Evolutionary conservation across 1,140 invertebrate species (phyloP).

Genomic region (Lineus longissimus): DNA sequence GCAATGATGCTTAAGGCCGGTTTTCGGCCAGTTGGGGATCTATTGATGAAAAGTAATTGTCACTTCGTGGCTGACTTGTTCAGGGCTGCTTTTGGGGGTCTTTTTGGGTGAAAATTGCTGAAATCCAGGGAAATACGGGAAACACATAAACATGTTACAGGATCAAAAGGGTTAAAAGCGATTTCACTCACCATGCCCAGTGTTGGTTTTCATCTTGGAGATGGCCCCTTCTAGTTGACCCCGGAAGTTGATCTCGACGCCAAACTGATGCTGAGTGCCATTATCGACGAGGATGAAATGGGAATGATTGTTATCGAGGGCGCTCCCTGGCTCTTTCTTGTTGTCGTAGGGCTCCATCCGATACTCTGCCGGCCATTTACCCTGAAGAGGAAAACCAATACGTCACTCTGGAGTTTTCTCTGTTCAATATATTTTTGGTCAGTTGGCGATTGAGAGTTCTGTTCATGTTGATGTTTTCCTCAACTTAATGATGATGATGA

Average conservation of each 20-base stretch:
- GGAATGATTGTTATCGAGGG: slow-evolving; percentile 56
- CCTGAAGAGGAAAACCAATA: slow-evolving; percentile 15
- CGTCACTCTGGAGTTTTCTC: not conserved
- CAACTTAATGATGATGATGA: no score
- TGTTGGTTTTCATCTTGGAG: slow-evolving; percentile 32
- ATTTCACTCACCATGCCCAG: slow-evolving; percentile 29
- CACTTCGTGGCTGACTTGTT: no score
- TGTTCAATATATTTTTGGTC: not conserved
- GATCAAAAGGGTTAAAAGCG: no score
- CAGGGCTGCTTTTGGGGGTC: no score
- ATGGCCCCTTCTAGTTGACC: slow-evolving; percentile 44
- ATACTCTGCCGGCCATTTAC: slow-evolving; percentile 42
- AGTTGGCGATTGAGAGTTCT: not conserved
- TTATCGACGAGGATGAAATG: slow-evolving; percentile 58
- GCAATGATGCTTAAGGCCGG: not conserved
- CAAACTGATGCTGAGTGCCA: slow-evolving; percentile 46
- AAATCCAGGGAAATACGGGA: no score
- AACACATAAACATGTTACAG: no score
- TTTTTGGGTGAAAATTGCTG: no score
- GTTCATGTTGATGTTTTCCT: no score
- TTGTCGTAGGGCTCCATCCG: slow-evolving; percentile 20
- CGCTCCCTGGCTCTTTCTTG: slow-evolving; percentile 22
- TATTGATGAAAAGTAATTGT: no score
- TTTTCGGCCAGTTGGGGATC: no score
- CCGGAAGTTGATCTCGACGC: slow-evolving; percentile 46